Evolutionary conservation across 2,113 vertebrate genomes (phyloP).

Genomic region (Calyptomena viridis): DNA sequence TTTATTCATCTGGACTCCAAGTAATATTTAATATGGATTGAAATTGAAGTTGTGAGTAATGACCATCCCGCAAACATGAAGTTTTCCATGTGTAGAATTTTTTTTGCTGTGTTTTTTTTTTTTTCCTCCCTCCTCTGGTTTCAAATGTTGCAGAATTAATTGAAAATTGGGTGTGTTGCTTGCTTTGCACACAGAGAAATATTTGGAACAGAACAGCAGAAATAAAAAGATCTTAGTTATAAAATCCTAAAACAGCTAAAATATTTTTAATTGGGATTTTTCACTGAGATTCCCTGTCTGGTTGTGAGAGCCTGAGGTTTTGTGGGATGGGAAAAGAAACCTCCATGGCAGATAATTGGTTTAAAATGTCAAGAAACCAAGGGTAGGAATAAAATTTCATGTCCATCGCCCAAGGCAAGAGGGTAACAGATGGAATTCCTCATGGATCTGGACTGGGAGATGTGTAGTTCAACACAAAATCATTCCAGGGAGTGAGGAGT

Average conservation of each 20-base stretch:
- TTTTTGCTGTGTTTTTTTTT: background rate
- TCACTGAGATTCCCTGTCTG: background rate
- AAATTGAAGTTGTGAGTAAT: background rate
- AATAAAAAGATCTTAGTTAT: background rate
- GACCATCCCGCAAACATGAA: background rate
- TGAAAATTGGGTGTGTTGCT: background rate
- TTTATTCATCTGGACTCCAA: background rate
- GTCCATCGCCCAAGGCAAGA: background rate
- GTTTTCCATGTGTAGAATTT: background rate
- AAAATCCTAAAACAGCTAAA: background rate
- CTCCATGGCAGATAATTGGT: background rate
- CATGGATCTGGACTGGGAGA: rapidly evolving
- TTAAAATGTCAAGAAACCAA: background rate
- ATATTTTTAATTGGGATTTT: background rate
- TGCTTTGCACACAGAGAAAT: background rate
- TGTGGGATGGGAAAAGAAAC: background rate
- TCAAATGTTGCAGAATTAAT: background rate
- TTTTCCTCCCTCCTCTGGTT: background rate
- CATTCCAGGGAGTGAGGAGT: background rate
- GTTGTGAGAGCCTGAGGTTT: background rate
- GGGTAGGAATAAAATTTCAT: background rate
- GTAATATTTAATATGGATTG: background rate
- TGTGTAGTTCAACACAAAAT: background rate
- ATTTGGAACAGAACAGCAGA: background rate
- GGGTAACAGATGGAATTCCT: background rate